These are phyloP conservation scores for Cygnus atratus DNA, from an alignment of 2,113 vertebrate genomes.

Conservation along the genomic window DNA sequence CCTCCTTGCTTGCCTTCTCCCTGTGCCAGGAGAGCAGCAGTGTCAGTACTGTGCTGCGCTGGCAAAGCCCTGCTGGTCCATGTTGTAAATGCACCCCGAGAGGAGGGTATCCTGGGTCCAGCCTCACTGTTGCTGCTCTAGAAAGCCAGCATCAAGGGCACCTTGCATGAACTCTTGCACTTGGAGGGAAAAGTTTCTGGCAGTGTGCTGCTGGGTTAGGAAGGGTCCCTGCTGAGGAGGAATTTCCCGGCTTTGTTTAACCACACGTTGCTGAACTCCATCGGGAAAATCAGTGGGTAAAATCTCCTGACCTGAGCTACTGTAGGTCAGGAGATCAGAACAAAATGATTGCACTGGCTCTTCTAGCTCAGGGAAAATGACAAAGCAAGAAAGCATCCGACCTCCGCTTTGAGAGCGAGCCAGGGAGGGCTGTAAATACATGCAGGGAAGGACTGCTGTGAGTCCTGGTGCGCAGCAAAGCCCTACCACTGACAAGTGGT, in stretches of 20 bases:
- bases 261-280: background rate
- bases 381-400: background rate
- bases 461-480: background rate
- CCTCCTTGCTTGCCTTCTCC: background rate
- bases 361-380: background rate
- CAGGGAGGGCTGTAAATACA: background rate
- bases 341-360: background rate
- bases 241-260: background rate
- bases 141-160: background rate
- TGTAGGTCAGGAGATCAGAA: background rate
- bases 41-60: background rate
- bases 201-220: background rate
- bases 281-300: background rate
- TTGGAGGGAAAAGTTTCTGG: no score
- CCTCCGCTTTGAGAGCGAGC: background rate
- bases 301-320: background rate
- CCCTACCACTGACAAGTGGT: background rate
- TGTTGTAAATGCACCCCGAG: background rate
- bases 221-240: background rate
- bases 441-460: background rate
- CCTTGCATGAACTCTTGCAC: background rate
- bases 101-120: background rate
- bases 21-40: background rate
- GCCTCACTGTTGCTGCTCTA: accelerated
- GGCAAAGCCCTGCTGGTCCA: background rate